Evolutionary conservation across 2,797 vertebrate genomes (phyloP), one percentile per base, ranked within the genome.

Genomic region (Stomatorhinus walkeri): DNA sequence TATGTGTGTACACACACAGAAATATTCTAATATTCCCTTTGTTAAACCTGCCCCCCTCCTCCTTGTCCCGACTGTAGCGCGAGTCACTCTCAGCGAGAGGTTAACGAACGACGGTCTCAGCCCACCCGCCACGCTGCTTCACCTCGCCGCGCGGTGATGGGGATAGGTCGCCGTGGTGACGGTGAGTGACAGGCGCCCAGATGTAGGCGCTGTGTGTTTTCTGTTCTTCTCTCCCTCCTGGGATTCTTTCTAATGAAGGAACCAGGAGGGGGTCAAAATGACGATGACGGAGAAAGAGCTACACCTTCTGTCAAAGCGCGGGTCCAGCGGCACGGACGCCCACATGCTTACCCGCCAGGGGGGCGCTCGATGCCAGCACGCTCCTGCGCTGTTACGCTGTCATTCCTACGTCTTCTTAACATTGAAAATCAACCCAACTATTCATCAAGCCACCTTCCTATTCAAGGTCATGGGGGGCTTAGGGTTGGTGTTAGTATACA

Each of bases 1-100:
- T 90, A 46, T 68, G 61, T 68, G 61, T 36, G 4, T 36, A 2
- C 0, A 10, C 22, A 61, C 22, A 61, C n/a, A 61, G 51, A 54
- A 68, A 68, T 90, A 84, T 90, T 88, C 43, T 64, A 72, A 14
- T 76, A 68, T 40, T 61, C 24, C 22, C 76, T 89, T 89, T 87
- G 72, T 89, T 87, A 61, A 10, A 32, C 32, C 87, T 28, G 32
- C 51, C 72, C 36, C 24, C 10, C 40, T 49, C 32, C 22, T 32
- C 12, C n/a, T 43, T 1, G 3, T 16, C 48, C 9, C 10, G 14
- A 46, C 6, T 52, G 87, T 61, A 24, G 48, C 49, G 16, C 72
- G 28, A 79, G 84, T 89, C 86, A 59, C 84, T 85, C 40, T 49
- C 89, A 81, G 83, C 61, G 10, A 61, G 87, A 90, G 48, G 89